Evolutionary conservation across 2,113 vertebrate species (phyloP).

Genomic region (Oreochromis tanganicae): DNA sequence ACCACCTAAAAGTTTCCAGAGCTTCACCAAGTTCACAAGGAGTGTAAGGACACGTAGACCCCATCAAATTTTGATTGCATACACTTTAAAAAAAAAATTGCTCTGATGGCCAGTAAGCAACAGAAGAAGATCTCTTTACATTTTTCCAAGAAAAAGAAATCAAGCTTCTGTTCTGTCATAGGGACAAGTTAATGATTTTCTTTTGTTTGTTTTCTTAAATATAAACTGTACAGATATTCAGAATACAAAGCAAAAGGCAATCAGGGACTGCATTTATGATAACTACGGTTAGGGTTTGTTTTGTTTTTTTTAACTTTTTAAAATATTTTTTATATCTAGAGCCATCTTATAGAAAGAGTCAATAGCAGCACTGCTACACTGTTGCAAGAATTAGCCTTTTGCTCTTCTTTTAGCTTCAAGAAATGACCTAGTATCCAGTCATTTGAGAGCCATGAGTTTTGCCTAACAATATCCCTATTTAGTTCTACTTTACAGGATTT

Average conservation of each 20-base stretch:
- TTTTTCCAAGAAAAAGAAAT: neutral
- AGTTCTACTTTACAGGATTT: slow-evolving; percentile 10
- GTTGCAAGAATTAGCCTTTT: neutral
- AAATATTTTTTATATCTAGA: neutral
- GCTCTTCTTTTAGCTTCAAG: slow-evolving; percentile 1
- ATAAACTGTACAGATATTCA: neutral
- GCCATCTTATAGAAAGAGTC: neutral
- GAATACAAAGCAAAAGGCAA: neutral
- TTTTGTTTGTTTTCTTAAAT: neutral
- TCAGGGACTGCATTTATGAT: neutral
- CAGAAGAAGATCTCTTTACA: neutral
- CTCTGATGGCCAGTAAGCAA: neutral
- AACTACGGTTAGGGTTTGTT: neutral
- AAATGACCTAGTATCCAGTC: slow-evolving; percentile 19
- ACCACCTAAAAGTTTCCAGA: neutral
- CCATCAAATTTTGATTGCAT: neutral
- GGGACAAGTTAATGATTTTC: neutral
- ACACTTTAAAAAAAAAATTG: too few relatives aligned
- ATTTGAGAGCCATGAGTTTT: slow-evolving; percentile 52
- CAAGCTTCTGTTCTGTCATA: neutral
- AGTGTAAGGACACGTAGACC: neutral
- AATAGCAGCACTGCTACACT: neutral
- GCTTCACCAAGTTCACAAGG: neutral
- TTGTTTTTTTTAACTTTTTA: neutral
- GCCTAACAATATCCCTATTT: slow-evolving; percentile 43